Evolutionary conservation across 2,797 vertebrate species (phyloP).

Genomic region (Cuniculus paca): DNA sequence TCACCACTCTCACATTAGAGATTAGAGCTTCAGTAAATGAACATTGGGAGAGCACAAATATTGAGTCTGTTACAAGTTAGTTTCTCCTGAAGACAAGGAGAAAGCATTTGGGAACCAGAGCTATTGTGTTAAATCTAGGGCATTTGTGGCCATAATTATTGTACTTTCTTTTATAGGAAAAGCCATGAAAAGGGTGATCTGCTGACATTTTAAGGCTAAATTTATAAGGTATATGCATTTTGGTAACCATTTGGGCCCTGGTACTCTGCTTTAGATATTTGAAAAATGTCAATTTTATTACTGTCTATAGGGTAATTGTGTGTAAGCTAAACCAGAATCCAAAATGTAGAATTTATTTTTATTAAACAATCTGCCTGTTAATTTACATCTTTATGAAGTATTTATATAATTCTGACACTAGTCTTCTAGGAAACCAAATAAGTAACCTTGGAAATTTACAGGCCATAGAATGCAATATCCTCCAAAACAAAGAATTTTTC

Average conservation of each 20-base stretch:
- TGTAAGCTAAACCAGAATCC: not conserved
- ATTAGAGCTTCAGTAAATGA: not conserved
- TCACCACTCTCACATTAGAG: too few relatives aligned
- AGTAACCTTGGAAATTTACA: not conserved
- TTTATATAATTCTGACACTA: slow-evolving; percentile 26
- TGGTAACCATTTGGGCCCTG: not conserved
- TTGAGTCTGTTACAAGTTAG: not conserved
- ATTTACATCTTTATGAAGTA: slow-evolving; percentile 22
- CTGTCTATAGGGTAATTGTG: not conserved
- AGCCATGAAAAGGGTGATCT: not conserved
- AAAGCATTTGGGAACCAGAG: slow-evolving; percentile 36
- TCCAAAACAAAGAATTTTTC: not conserved
- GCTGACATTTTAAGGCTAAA: not conserved
- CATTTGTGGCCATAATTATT: not conserved
- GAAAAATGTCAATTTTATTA: not conserved
- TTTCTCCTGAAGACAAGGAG: not conserved
- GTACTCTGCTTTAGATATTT: not conserved
- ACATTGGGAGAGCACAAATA: not conserved
- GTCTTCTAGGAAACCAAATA: not conserved
- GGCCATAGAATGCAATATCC: not conserved
- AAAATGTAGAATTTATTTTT: slow-evolving; percentile 43
- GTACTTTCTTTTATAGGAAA: slow-evolving; percentile 21
- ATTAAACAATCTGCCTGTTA: not conserved
- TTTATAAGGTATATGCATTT: not conserved
- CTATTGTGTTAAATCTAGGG: slow-evolving; percentile 1